phyloP scores from a whole-genome alignment of 2,888 invertebrate species.

The Limnephilus auricula region DNA sequence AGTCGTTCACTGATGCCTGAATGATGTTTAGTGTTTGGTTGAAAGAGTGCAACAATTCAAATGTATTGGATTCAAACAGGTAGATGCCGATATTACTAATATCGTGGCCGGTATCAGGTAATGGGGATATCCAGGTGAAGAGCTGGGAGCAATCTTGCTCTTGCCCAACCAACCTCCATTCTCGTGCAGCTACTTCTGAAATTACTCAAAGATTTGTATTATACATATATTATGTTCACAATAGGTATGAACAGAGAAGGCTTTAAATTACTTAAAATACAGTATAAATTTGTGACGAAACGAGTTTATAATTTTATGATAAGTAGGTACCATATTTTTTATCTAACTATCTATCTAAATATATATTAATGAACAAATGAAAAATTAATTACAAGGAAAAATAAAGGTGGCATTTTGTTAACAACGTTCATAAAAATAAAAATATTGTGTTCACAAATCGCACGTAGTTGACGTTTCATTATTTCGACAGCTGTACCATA shows the following conservation, averaged over 20 bases:
- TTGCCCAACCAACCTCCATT: slow-evolving; percentile 90
- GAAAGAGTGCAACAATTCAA: slow-evolving; percentile 81
- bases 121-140: slow-evolving; percentile 81
- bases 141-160: slow-evolving; percentile 87
- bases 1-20: slow-evolving; percentile 87
- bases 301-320: neutral
- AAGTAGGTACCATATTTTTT: neutral
- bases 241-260: neutral
- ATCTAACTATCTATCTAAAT: neutral
- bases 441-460: neutral
- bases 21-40: slow-evolving; percentile 82
- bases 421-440: neutral
- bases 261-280: neutral
- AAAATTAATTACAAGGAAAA: neutral
- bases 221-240: neutral
- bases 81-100: slow-evolving; percentile 80
- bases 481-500: neutral
- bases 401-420: neutral
- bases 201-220: slow-evolving; percentile 61
- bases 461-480: slow-evolving; percentile 7
- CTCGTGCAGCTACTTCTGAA: slow-evolving; percentile 81
- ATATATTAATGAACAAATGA: neutral
- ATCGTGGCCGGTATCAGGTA: slow-evolving; percentile 70
- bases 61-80: slow-evolving; percentile 75
- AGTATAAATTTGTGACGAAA: neutral